Conservation (phyloP, 2,113 vertebrate genomes). For the Serilophus lunatus region DNA sequence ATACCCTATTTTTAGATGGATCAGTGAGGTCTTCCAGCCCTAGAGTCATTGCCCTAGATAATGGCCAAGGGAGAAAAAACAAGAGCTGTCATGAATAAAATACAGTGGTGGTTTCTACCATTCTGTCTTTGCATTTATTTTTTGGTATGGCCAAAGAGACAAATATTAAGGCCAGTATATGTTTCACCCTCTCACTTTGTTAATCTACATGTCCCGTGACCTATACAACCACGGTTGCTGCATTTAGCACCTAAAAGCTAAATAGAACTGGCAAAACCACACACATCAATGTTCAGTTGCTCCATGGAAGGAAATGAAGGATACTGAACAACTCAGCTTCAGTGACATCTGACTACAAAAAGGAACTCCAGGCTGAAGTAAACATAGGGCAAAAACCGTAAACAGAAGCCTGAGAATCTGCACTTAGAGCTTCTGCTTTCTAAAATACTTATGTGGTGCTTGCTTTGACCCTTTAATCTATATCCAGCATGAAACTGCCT, state of each 20-base stretch:
- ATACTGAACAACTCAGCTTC: neutral
- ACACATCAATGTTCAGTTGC: neutral
- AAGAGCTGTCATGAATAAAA: neutral
- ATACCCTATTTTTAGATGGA: constrained; percentile 39
- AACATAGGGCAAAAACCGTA: neutral
- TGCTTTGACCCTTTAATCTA: neutral
- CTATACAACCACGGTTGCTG: neutral
- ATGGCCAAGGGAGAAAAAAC: neutral
- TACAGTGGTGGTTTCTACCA: neutral
- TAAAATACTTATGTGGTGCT: rapidly evolving
- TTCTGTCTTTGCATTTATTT: neutral
- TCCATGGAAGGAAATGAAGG: neutral
- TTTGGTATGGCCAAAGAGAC: neutral
- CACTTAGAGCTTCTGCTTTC: neutral
- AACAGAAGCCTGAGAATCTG: neutral
- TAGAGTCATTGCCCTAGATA: neutral
- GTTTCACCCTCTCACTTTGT: neutral
- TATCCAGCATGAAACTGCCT: neutral
- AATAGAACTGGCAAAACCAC: neutral
- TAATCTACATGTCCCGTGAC: neutral
- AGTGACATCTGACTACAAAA: neutral
- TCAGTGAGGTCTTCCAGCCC: constrained; percentile 14
- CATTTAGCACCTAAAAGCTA: neutral
- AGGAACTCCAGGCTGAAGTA: neutral
- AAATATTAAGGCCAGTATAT: neutral